These are phyloP conservation scores for Anoplopoma fimbria DNA, from an alignment of 2,113 vertebrate genomes.

Conservation along the genomic window DNA sequence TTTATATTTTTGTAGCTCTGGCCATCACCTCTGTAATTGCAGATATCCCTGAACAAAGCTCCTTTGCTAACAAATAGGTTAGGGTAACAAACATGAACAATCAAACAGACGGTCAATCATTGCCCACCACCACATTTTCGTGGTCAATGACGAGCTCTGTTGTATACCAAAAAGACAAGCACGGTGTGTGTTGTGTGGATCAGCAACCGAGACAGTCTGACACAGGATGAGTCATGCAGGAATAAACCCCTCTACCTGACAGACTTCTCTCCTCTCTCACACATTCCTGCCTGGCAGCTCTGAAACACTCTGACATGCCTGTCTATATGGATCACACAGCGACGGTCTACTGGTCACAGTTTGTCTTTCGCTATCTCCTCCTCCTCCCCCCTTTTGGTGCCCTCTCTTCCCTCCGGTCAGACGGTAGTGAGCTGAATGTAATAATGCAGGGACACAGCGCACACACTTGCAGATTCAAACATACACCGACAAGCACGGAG, in stretches of 20 bases:
- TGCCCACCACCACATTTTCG: background rate
- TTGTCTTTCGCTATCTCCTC: slow-evolving; percentile 50
- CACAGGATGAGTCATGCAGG: slow-evolving; percentile 55
- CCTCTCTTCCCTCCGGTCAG: slow-evolving; percentile 1
- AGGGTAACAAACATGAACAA: background rate
- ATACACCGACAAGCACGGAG: slow-evolving; percentile 24
- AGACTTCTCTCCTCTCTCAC: slow-evolving; percentile 46
- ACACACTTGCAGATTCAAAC: slow-evolving; percentile 33
- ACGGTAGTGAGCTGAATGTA: slow-evolving; percentile 16
- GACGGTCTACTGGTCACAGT: slow-evolving; percentile 46
- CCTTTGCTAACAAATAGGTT: background rate
- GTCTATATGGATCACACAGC: slow-evolving; percentile 63
- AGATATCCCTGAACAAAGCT: background rate
- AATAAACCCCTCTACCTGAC: slow-evolving; percentile 48
- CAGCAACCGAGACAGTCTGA: slow-evolving; percentile 28
- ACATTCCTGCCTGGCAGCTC: slow-evolving; percentile 38
- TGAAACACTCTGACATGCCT: slow-evolving; percentile 53
- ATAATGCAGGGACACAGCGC: slow-evolving; percentile 20
- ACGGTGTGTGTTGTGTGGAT: slow-evolving; percentile 29
- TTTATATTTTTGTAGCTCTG: background rate
- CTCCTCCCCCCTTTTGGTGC: background rate
- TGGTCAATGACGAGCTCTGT: background rate
- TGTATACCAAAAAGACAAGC: slow-evolving; percentile 19
- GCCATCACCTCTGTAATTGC: background rate
- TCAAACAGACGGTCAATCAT: background rate